Evolutionary conservation across 2,888 invertebrate genomes (phyloP), one percentile per base, ranked within the genome.

Genomic region (Gastrophysa polygoni): DNA sequence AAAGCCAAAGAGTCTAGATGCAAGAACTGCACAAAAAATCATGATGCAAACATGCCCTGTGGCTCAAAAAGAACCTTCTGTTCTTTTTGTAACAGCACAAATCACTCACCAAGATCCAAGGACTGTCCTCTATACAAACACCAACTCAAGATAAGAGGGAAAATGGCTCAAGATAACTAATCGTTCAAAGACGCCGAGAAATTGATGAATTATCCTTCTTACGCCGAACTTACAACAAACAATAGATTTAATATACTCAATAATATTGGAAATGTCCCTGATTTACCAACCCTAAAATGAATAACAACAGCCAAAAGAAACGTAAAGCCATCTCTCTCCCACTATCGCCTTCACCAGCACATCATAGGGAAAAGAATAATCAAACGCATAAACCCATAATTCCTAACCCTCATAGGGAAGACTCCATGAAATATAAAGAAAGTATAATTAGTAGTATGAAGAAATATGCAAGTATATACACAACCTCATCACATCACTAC

Each of bases 171-270:
- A 16, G 28, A 44, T 44, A 58, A 58, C 32, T 17, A 17, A 1
- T 34, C 51, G 11, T 58, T 44, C 20, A 58, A 58, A 44, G 51
- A 51, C 16, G 44, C 51, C 8, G 58, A 58, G 17, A 14, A 17
- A 44, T 16, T 58, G n/a, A 46, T 46, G 8, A 51, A 51, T 17
- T 51, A 58, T 16, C 58, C 58, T 11, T 58, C 58, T 17, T 58
- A 51, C 28, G 50, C 50, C n/a, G 51, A 58, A 34, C 16, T 58
- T 11, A 11, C 29, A 8, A 43, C 51, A 14, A 43, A 58, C 21
- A 58, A 58, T 29, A 38, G 51, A 46, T 58, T 58, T n/a, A 11
- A 21, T 46, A 28, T 46, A 11, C 16, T 56, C 5, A 21, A 56
- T 17, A 20, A 43, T 7, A 11, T 28, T 16, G 54, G 17, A 38